phyloP scores from a whole-genome alignment of 2,113 vertebrate genomes.

The Syngnathus floridae region DNA sequence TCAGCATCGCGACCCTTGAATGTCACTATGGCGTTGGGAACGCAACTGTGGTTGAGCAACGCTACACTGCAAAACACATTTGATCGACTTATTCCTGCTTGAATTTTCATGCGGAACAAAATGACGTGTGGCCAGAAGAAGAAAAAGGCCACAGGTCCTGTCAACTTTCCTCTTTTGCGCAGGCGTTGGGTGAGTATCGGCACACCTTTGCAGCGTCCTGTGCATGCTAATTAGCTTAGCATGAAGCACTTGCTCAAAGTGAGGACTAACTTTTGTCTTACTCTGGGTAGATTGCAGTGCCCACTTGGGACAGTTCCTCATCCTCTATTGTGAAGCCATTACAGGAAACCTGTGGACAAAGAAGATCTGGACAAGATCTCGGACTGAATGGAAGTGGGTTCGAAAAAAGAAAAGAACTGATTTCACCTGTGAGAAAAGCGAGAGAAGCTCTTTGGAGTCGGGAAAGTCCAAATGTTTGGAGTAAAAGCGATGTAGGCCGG shows the following conservation, averaged over 20 bases:
- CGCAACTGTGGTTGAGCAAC: slow-evolving; percentile 93
- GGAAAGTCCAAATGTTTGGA: slow-evolving; percentile 87
- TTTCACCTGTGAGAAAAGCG: slow-evolving; percentile 88
- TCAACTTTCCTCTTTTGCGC: no score
- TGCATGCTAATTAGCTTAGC: background rate
- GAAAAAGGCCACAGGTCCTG: no score
- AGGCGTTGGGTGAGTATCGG: no score
- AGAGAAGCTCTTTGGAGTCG: slow-evolving; percentile 74
- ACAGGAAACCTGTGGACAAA: slow-evolving; percentile 80
- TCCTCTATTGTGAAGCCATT: slow-evolving; percentile 97
- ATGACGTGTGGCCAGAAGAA: no score
- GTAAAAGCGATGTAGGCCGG: slow-evolving; percentile 86
- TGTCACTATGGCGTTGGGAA: slow-evolving; percentile 90
- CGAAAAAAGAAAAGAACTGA: no score
- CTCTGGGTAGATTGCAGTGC: slow-evolving; percentile 94
- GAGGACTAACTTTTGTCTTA: slow-evolving; percentile 57
- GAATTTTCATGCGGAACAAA: no score
- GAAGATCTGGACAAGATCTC: background rate
- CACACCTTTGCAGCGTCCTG: no score
- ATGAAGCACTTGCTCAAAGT: background rate
- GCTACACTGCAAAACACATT: slow-evolving; percentile 76
- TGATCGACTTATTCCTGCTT: no score
- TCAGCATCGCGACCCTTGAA: slow-evolving; percentile 83
- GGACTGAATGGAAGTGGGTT: no score
- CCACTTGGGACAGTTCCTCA: slow-evolving; percentile 89